These are phyloP conservation scores for Psilanteris sp. DNA, from an alignment of 1,140 invertebrate species.

Conservation along the genomic window DNA sequence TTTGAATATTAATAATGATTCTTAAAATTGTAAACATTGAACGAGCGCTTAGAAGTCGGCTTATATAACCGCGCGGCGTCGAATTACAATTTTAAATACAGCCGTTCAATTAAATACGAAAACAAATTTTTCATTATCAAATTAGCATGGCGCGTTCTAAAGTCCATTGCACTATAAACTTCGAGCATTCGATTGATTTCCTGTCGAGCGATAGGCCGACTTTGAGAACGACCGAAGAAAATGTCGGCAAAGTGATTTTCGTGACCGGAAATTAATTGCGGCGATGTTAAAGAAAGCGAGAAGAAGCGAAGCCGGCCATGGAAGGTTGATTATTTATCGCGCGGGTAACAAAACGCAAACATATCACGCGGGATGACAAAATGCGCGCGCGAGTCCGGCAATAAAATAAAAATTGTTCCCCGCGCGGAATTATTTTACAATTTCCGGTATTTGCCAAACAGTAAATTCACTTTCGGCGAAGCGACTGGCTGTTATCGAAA, in stretches of 20 bases:
- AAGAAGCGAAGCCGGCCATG: neutral
- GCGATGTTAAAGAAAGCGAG: slow-evolving; percentile 15
- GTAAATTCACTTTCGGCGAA: slow-evolving; percentile 31
- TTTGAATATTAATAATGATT: too few species aligned
- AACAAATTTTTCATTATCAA: slow-evolving; percentile 20
- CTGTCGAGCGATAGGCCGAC: slow-evolving; percentile 46
- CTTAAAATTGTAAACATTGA: too few species aligned
- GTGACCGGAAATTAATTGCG: slow-evolving; percentile 56
- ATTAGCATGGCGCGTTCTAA: slow-evolving; percentile 8
- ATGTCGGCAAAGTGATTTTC: slow-evolving; percentile 54
- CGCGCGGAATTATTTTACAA: slow-evolving; percentile 38
- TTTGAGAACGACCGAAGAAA: slow-evolving; percentile 29
- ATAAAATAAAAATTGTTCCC: slow-evolving; percentile 27
- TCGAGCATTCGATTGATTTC: slow-evolving; percentile 46
- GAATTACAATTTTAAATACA: neutral
- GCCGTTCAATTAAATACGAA: slow-evolving; percentile 6
- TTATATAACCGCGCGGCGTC: neutral
- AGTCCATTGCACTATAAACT: slow-evolving; percentile 36
- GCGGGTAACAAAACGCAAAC: slow-evolving; percentile 31
- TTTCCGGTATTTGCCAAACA: slow-evolving; percentile 49
- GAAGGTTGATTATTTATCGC: slow-evolving; percentile 34
- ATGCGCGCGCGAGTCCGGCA: neutral
- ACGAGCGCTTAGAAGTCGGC: too few species aligned
- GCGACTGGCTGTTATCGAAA: slow-evolving; percentile 24
- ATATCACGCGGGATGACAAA: slow-evolving; percentile 30